A percentile compares a stretch with the other conserved stretches of the same genome.
phyloP scores from a whole-genome alignment of 2,888 invertebrate genomes.

The Dolichomitus sp. region DNA sequence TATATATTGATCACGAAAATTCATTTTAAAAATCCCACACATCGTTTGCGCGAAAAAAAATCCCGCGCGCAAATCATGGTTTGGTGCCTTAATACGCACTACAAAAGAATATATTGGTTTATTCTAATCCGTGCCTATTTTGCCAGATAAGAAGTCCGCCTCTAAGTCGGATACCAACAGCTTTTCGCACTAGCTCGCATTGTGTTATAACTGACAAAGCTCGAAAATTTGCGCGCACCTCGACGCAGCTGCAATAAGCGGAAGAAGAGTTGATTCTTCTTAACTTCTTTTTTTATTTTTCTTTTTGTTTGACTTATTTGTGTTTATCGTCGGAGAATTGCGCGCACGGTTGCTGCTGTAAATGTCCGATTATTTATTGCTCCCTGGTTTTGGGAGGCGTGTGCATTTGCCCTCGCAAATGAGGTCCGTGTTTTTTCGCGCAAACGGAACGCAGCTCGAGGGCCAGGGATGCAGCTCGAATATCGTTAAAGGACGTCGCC shows the following conservation, averaged over 20 bases:
- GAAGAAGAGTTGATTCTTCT: conserved; percentile 51
- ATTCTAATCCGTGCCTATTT: conserved; percentile 75
- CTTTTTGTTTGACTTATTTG: conserved; percentile 25
- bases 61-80: too few species aligned
- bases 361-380: conserved; percentile 56
- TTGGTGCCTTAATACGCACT: conserved; percentile 23
- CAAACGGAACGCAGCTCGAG: conserved; percentile 48
- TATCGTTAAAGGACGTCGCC: conserved; percentile 49
- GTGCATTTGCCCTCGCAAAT: conserved; percentile 13
- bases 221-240: conserved; percentile 63
- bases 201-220: conserved; percentile 63
- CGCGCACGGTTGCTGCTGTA: conserved; percentile 63
- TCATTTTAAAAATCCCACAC: too few species aligned
- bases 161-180: conserved; percentile 79
- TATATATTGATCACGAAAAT: too few species aligned
- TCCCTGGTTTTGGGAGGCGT: conserved; percentile 23
- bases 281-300: conserved; percentile 20
- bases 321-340: conserved; percentile 54
- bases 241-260: conserved; percentile 63
- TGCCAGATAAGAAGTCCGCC: conserved; percentile 81
- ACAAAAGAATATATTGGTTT: conserved; percentile 46
- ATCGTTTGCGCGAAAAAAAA: too few species aligned
- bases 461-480: conserved; percentile 35
- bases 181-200: conserved; percentile 75
- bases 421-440: conserved; percentile 11